Percentiles rank a stretch among this genome's conserved stretches.
phyloP scores from a whole-genome alignment of 2,113 vertebrate species.

The Callocephalon fimbriatum region DNA sequence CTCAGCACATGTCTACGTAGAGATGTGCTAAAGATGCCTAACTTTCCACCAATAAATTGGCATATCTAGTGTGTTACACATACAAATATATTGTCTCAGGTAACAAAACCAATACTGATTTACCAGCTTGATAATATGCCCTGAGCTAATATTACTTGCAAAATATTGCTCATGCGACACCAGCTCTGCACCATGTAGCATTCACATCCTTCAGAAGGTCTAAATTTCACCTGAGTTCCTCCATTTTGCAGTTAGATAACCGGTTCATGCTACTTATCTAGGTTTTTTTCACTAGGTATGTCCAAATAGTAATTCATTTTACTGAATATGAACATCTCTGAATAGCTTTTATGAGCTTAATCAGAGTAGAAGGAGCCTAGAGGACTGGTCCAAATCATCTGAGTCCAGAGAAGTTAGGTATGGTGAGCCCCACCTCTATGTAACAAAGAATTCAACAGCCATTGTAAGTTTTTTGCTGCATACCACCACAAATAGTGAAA shows the following conservation, averaged over 20 bases:
- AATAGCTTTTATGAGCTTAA: neutral
- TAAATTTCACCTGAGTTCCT: neutral
- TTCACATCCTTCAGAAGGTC: neutral
- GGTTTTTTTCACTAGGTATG: neutral
- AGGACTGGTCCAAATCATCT: neutral
- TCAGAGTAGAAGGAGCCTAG: neutral
- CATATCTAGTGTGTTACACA: neutral
- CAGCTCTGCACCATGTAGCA: neutral
- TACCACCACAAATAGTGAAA: neutral
- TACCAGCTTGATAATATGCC: neutral
- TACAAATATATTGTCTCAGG: neutral
- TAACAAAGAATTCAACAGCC: neutral
- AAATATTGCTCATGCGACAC: neutral
- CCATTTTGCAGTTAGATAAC: neutral
- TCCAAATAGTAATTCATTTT: neutral
- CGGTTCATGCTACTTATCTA: neutral
- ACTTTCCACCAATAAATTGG: neutral
- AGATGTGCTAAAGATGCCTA: neutral
- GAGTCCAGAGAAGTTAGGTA: neutral
- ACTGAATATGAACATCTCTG: neutral
- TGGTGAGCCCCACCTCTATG: fast-evolving
- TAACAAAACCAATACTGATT: neutral
- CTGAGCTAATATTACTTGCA: neutral
- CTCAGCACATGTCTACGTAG: neutral
- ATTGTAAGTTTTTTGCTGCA: neutral